These are phyloP conservation scores for Thoracochromis brauschi DNA, from an alignment of 2,113 vertebrate genomes.

Conservation along the genomic window DNA sequence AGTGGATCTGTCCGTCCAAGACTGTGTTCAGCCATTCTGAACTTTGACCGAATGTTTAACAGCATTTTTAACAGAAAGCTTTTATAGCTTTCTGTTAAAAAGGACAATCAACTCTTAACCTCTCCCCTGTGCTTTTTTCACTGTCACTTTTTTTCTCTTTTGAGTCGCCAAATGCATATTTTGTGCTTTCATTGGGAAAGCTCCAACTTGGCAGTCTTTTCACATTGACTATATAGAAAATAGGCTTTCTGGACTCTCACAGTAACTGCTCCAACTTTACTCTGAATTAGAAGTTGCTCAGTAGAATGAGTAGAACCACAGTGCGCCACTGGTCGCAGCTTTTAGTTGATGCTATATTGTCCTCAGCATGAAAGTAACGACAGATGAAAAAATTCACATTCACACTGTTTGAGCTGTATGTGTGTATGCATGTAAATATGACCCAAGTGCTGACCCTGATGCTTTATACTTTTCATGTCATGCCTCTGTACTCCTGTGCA, in stretches of 20 bases:
- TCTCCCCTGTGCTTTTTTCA: neutral
- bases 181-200: neutral
- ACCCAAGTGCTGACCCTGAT: constrained; percentile 10
- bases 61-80: neutral
- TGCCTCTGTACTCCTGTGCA: neutral
- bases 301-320: neutral
- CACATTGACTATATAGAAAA: neutral
- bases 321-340: neutral
- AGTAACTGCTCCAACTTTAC: neutral
- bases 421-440: constrained; percentile 28
- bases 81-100: neutral
- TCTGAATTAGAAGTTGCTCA: neutral
- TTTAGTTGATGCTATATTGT: neutral
- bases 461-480: constrained; percentile 11
- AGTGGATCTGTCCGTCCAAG: neutral
- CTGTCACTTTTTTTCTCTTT: neutral
- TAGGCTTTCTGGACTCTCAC: neutral
- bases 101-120: neutral
- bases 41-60: neutral
- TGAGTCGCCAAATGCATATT: neutral
- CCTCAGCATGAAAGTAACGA: neutral
- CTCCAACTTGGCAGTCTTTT: neutral
- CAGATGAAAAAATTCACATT: neutral
- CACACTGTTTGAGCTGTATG: constrained; percentile 15
- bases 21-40: neutral